phyloP scores from a whole-genome alignment of 2,797 vertebrate genomes.

The Tarsius wallacei region DNA sequence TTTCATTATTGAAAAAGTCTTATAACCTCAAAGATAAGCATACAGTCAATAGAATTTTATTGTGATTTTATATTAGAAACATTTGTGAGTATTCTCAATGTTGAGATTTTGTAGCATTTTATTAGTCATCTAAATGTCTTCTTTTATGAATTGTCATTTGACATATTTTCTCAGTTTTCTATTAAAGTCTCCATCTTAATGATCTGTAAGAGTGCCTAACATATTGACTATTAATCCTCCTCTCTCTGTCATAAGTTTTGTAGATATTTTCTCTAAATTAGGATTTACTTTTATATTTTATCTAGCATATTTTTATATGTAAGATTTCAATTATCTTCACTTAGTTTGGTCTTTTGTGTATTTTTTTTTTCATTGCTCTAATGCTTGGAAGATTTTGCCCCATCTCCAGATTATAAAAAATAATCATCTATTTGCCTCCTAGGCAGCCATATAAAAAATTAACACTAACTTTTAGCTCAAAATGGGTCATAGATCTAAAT shows the following conservation, averaged over 20 bases:
- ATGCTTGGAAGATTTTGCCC: background rate
- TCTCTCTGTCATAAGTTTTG: background rate
- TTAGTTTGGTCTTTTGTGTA: background rate
- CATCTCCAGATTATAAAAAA: background rate
- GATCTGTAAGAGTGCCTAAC: background rate
- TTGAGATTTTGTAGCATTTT: constrained; percentile 37
- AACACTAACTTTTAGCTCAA: background rate
- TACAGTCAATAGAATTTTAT: background rate
- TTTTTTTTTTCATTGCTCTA: background rate
- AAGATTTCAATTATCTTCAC: background rate
- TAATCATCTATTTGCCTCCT: constrained; percentile 10
- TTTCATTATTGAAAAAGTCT: constrained; percentile 17
- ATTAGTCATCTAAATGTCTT: background rate
- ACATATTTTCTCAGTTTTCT: constrained; percentile 2
- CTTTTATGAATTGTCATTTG: background rate
- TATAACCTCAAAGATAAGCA: constrained; percentile 31
- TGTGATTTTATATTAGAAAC: background rate
- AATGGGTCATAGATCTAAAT: background rate
- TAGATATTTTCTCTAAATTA: constrained; percentile 6
- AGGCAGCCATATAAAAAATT: background rate
- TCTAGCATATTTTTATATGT: background rate
- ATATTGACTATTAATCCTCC: background rate
- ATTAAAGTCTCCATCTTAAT: background rate
- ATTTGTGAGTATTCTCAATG: background rate
- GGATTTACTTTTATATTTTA: background rate